Base-by-base conservation (phyloP, 1,140 invertebrate genomes). In the Sycobia sp. region DNA sequence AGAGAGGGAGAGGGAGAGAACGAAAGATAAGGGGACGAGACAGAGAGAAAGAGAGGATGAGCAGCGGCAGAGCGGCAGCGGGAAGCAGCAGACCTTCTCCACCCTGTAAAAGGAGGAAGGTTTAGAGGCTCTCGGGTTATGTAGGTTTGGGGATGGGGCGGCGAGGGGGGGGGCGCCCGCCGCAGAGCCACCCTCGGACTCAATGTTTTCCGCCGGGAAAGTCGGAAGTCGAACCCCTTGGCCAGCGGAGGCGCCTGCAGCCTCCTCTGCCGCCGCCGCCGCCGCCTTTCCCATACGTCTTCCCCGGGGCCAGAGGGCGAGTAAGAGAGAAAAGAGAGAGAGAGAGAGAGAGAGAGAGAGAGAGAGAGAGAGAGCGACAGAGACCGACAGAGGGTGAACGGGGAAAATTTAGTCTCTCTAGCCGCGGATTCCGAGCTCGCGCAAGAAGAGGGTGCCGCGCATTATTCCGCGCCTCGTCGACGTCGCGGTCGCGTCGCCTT, bases 151-250 rank as follows among this genome's bases (percentile, higher is more conserved):
- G 41, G 22, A 10, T 8, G 34, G 25, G 11, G 27, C 3, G 62
- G 65, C n/a, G n/a, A n/a, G n/a, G 72, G 71, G 70, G 76, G 72
- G 73, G 71, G 69, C 27, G 34, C 14, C 46, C 29, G 65, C 39
- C 22, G 58, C 57, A 69, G 64, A 64, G 68, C 68, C 54, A 65
- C 71, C 77, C 54, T 71, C 73, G 76, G 77, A 82, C 79, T 82
- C 79, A 79, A 82, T 82, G 80, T 81, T 82, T 81, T 82, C 80
- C 78, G 76, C 74, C 75, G 79, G 62, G 16, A 60, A 80, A 81
- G 79, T 79, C 79, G 77, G 76, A 82, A 81, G 78, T 81, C 78
- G 73, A 79, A 70, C 22, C 76, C 75, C 73, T 73, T 79, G 78
- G 75, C 78, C 78, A 77, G 72, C n/a, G n/a, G n/a, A n/a, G n/a